Percentiles rank a stretch among this genome's conserved stretches.
phyloP scores from a whole-genome alignment of 2,113 vertebrate genomes.

The Crotalus helleri region DNA sequence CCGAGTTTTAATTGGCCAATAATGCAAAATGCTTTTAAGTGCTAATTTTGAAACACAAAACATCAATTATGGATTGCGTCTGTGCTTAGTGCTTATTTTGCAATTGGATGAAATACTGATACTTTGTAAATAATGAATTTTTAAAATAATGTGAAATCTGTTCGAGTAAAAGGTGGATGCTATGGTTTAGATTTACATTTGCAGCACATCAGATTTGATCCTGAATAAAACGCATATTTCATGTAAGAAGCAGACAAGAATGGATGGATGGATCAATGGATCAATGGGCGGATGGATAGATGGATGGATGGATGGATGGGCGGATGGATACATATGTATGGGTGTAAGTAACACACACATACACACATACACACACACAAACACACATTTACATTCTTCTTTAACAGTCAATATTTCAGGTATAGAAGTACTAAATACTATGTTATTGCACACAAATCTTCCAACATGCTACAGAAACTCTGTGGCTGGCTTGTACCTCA shows the following conservation, averaged over 20 bases:
- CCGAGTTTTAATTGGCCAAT: background rate
- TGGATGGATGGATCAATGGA: too few relatives aligned
- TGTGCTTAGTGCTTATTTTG: constrained; percentile 25
- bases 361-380: background rate
- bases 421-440: background rate
- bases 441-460: constrained; percentile 7
- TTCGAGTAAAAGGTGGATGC: background rate
- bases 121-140: constrained; percentile 1
- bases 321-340: background rate
- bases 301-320: background rate
- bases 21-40: background rate
- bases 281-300: background rate
- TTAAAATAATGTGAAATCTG: constrained; percentile 17
- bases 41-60: constrained; percentile 6
- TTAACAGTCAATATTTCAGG: background rate
- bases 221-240: constrained; percentile 17
- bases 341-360: background rate
- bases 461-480: constrained; percentile 4
- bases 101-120: background rate
- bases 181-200: constrained; percentile 5
- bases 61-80: constrained; percentile 24
- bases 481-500: constrained; percentile 8
- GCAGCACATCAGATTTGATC: background rate
- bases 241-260: background rate
- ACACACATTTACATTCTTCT: background rate